phyloP scores from a whole-genome alignment of 2,888 invertebrate species.

The Nephrotoma flavescens region DNA sequence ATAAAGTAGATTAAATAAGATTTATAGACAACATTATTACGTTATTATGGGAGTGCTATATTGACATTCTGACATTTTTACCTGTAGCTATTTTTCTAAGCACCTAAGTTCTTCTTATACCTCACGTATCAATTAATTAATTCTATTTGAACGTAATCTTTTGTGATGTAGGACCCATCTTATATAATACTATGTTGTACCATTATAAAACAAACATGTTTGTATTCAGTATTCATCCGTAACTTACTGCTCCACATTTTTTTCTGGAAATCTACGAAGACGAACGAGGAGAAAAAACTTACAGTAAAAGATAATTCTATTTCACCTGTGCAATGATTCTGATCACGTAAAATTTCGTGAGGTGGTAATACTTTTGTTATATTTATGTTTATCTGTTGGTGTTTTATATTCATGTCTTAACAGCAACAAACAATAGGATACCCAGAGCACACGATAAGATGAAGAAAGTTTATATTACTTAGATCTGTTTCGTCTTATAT shows the following conservation, averaged over 20 bases:
- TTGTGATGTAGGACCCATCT: background rate
- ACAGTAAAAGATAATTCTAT: background rate
- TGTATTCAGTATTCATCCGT: background rate
- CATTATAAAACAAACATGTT: background rate
- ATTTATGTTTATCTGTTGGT: background rate
- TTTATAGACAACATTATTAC: background rate
- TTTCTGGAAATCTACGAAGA: background rate
- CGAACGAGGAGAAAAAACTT: background rate
- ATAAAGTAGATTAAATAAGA: background rate
- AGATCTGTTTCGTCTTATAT: background rate
- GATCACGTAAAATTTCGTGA: background rate
- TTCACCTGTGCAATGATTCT: background rate
- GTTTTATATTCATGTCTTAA: background rate
- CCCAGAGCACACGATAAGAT: background rate
- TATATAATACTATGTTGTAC: background rate
- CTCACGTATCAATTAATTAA: background rate
- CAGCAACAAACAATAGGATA: background rate
- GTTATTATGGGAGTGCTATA: background rate
- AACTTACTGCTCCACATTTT: background rate
- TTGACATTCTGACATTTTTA: background rate
- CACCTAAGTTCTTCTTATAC: background rate
- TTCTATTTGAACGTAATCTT: background rate
- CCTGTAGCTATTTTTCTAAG: background rate
- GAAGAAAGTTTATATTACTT: background rate
- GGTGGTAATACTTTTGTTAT: background rate